Base-by-base conservation (phyloP, 2,888 invertebrate genomes). In the Lobophora halterata region DNA sequence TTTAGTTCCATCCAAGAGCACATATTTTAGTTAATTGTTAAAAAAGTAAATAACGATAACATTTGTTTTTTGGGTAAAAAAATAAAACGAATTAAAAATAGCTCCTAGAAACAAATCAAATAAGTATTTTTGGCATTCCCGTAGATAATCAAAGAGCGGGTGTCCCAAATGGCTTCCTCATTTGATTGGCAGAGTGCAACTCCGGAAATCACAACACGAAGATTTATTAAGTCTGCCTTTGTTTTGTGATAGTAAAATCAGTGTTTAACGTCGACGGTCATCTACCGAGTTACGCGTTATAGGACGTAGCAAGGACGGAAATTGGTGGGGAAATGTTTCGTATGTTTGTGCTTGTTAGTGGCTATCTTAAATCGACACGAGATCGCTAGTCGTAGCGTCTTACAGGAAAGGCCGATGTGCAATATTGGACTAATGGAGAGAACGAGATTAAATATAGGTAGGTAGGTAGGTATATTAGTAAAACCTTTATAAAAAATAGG, bases 161-260 rank as follows among this genome's bases (percentile, higher is more conserved):
- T 77, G 78, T 75, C 62, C 60, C 31, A 20, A 67, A 73, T 61
- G 65, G 64, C 67, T 76, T 71, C 72, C 67, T 68, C 64, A 73
- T 67, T 65, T 49, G 57, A 68, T 65, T 58, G 65, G 66, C 67
- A 70, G 72, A 72, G 57, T 60, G 61, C 50, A 73, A n/a, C 69
- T 68, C 71, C 65, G 72, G 79, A 74, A 77, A 75, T 74, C 69
- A 68, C 65, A 61, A 53, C 59, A 63, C 37, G 38, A 48, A 71
- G 76, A 77, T 74, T 76, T 75, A 73, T 74, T 70, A 70, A 78
- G 77, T 75, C 71, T 72, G 77, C 55, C 53, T 44, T 50, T 74
- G 73, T 74, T 79, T 62, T 63, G 46, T 61, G 59, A 66, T 70
- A 74, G 64, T 82, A 65, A 79, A 76, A 66, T 62, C 52, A 56